Evolutionary conservation across 1,140 invertebrate genomes (phyloP), one percentile per base, ranked within the genome.

Genomic region (Euura saliciscinereae): DNA sequence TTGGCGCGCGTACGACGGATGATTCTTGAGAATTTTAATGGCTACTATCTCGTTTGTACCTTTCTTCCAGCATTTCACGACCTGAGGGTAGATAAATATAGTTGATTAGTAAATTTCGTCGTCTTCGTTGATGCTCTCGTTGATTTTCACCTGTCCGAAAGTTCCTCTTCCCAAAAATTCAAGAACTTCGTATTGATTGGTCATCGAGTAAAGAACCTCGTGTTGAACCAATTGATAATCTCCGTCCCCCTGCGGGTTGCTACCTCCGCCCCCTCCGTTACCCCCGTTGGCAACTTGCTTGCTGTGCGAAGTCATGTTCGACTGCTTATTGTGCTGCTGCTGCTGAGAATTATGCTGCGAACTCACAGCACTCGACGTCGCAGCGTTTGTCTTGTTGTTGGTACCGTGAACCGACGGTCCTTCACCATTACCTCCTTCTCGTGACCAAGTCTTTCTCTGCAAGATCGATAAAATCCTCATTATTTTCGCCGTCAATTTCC

Each of bases 21-120:
- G 98, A 90, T 99, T 99, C 89, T 99, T 99, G 44, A 99, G 89
- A 84, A 99, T 99, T 91, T 99, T 99, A 84, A 99, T 99, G 81
- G 98, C 98, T 75, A 99, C 98, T 82, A 99, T 99, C 89, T 99
- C 98, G 86, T 98, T 99, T 73, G 98, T 99, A 84, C 98, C 98
- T 86, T 99, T 99, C 88, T 99, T 99, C 98, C 98, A 99, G 88
- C 98, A 99, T 90, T 99, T 99, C 79, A 99, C 98, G 78, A 99
- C 98, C 91, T 92, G 79, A 13, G 80, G 79, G 75, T 42, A 71
- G 69, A 70, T 74, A 77, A 76, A 69, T 11, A 74, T 6, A 42
- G 65, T 74, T 28, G 8, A 51, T 4, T 42, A 73, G 42, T 11
- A 28, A 7, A 28, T 28, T 28, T 28, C 28, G 28, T 28, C 28